Base-by-base conservation (phyloP, 2,797 vertebrate species). In the Urocyon cinereoargenteus region DNA sequence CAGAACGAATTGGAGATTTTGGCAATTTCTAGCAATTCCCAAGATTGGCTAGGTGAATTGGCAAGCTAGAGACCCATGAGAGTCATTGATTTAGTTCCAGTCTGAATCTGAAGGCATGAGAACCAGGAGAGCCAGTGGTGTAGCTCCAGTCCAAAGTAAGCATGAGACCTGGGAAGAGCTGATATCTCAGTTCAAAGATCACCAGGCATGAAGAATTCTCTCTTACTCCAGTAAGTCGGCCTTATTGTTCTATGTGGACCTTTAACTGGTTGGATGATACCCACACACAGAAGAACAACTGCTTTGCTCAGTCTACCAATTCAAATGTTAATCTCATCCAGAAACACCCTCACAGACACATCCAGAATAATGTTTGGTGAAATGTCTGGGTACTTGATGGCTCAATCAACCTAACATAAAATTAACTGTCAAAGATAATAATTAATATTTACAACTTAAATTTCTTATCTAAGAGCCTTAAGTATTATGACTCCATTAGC, bases 381-480 rank as follows among this genome's bases (percentile, higher is more conserved):
- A 82, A n/a, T 78, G 34, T 57, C 21, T 77, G 21, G 72, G 34
- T 19, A 79, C 6, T n/a, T 34, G 11, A 62, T 34, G 34, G 26
- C 19, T 26, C 62, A 68, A 13, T 68, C 18, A 91, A 53, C n/a
- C 18, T 77, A 61, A 93, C n/a, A 86, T 57, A 85, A 49, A 86
- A 78, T 82, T 78, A 89, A 78, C 61, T 57, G 84, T 16, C 78
- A 45, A 34, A 22, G 59, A 61, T 75, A 92, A 72, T 75, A 45
- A 70, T 77, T 73, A 89, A 93, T 57, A 86, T 75, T 86, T 96
- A 89, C 34, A 93, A 36, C 12, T 82, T 36, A 72, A 86, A 31
- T 84, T 86, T 96, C 62, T 66, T 13, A 49, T 89, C 66, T 40
- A 9, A 83, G 34, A 75, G 11, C 66, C 34, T 11, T 62, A 89